Percentiles rank a stretch among this genome's conserved stretches.
phyloP scores from a whole-genome alignment of 23 tunicate genomes.

The Styela clava region DNA sequence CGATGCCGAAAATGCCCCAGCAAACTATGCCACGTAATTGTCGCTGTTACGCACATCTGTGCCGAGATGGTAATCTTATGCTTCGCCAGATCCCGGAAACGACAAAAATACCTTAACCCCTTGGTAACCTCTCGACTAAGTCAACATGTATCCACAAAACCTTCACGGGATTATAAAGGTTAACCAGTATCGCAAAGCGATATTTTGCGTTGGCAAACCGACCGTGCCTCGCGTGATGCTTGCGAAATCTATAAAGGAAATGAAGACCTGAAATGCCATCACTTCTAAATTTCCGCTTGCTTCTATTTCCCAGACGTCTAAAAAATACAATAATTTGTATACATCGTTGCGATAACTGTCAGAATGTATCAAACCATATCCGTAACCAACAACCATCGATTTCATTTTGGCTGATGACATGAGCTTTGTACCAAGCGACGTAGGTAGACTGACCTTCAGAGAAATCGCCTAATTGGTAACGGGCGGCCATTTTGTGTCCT shows the following conservation, averaged over 20 bases:
- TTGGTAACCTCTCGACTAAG: background rate
- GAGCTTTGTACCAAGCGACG: no score
- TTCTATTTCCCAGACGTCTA: background rate
- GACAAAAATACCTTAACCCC: background rate
- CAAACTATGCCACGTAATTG: background rate
- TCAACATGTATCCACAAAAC: background rate
- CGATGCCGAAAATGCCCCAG: background rate
- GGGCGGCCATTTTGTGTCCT: no score
- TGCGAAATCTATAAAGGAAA: background rate
- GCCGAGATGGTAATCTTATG: background rate
- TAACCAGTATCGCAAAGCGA: background rate
- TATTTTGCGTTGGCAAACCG: background rate
- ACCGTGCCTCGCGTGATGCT: conserved; percentile 1
- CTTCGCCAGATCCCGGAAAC: background rate
- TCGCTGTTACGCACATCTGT: background rate
- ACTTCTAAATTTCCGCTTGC: background rate
- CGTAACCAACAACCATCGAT: no score
- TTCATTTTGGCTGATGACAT: no score
- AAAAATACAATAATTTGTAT: background rate
- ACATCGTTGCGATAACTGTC: no score
- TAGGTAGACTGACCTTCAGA: no score
- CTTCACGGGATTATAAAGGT: background rate
- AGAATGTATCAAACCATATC: no score
- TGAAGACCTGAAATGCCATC: background rate
- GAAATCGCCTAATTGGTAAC: no score